Conservation (phyloP, 2,113 vertebrate genomes). For the Sporophila hypoxantha region DNA sequence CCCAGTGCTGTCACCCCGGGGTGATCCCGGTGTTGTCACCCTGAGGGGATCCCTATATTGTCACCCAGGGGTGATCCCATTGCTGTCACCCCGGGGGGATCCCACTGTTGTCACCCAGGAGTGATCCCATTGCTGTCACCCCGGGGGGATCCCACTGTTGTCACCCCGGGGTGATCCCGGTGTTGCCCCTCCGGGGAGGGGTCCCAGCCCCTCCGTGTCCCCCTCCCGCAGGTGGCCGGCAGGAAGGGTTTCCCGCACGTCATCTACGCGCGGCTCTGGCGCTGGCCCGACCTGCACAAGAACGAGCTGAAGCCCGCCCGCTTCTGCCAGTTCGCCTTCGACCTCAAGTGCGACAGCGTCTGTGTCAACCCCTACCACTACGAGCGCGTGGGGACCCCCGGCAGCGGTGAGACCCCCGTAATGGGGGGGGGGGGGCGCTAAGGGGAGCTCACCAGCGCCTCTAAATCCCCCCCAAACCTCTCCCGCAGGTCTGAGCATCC, state of each 20-base stretch:
- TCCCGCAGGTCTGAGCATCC: not conserved
- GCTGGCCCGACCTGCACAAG: constrained; percentile 81
- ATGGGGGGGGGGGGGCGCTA: no score
- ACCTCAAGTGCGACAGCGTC: constrained; percentile 82
- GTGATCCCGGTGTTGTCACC: no score
- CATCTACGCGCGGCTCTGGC: constrained; percentile 78
- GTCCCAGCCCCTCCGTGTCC: not conserved
- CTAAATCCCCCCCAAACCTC: not conserved
- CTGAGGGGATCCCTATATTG: no score
- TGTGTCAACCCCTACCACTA: constrained; percentile 84
- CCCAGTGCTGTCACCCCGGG: no score
- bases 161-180: no score
- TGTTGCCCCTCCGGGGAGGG: not conserved
- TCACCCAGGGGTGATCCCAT: no score
- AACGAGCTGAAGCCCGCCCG: constrained; percentile 82
- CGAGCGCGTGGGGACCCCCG: constrained; percentile 63
- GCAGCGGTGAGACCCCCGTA: not conserved
- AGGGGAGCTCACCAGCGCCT: not conserved
- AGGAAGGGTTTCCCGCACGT: constrained; percentile 80
- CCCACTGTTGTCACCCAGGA: no score
- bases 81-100: no score
- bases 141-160: no score
- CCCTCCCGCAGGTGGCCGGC: constrained; percentile 64
- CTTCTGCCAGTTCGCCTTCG: constrained; percentile 80
- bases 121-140: no score